A percentile compares a stretch with the other conserved stretches of the same genome.
phyloP scores from a whole-genome alignment of 1,140 invertebrate species.

The Calephelis nemesis region DNA sequence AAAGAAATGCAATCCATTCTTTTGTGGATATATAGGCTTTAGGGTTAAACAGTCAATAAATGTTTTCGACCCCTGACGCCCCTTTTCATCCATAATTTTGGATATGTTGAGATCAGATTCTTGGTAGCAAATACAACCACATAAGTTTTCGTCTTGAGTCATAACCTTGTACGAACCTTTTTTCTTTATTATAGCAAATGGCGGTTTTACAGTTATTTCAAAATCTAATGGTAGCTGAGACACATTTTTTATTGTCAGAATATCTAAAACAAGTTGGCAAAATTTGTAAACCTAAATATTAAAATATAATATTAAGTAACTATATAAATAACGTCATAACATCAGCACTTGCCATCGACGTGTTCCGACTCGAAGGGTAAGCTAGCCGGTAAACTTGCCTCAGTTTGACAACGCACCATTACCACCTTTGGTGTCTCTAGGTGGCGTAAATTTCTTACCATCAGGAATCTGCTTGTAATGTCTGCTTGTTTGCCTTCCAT shows the following conservation, averaged over 20 bases:
- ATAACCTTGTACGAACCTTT: slow-evolving; percentile 53
- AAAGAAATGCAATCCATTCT: slow-evolving; percentile 58
- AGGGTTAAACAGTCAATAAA: slow-evolving; percentile 63
- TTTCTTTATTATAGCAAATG: slow-evolving; percentile 65
- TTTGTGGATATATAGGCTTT: slow-evolving; percentile 51
- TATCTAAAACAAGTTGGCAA: slow-evolving; percentile 45
- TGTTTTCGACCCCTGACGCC: slow-evolving; percentile 39
- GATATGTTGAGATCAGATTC: slow-evolving; percentile 54
- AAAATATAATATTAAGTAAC: no score
- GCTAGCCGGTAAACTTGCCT: no score
- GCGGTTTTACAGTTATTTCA: slow-evolving; percentile 59
- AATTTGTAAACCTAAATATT: neutral
- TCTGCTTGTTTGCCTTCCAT: no score
- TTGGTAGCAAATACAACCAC: slow-evolving; percentile 62
- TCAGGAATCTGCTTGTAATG: no score
- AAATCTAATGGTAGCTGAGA: slow-evolving; percentile 63
- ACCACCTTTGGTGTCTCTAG: no score
- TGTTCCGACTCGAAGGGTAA: no score
- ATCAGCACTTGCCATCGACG: no score
- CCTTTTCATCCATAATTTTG: slow-evolving; percentile 45
- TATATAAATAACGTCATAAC: no score
- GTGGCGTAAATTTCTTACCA: no score
- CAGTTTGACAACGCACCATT: no score
- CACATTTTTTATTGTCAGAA: slow-evolving; percentile 67
- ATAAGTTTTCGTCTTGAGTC: slow-evolving; percentile 49